Conservation (phyloP, 2,888 invertebrate genomes). For the Muschampia plurimacula region DNA sequence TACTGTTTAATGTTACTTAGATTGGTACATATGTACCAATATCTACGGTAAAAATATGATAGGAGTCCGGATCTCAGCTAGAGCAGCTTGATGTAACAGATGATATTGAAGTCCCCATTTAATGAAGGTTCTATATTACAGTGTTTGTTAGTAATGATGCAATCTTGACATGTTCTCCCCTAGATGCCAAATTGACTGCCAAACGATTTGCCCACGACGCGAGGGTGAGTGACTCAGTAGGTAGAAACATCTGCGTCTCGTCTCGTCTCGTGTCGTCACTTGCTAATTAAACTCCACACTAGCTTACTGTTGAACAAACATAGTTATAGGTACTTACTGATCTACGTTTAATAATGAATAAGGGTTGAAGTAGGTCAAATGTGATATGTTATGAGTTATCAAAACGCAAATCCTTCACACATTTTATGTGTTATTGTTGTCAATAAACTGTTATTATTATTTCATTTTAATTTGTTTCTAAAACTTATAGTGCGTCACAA, state of each 20-base stretch:
- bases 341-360: too few species aligned
- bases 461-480: too few species aligned
- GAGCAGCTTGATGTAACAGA: not conserved
- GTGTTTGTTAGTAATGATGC: conserved; percentile 5
- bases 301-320: not conserved
- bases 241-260: too few species aligned
- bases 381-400: too few species aligned
- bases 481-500: too few species aligned
- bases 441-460: too few species aligned
- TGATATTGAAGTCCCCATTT: not conserved
- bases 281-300: conserved; percentile 1
- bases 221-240: not conserved
- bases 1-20: too few species aligned
- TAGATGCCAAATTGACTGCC: conserved; percentile 2
- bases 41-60: not conserved
- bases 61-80: not conserved
- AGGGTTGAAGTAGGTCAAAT: too few species aligned
- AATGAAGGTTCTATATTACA: conserved; percentile 9
- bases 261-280: not conserved
- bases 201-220: not conserved
- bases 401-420: too few species aligned
- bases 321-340: too few species aligned
- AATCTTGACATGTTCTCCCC: conserved; percentile 6
- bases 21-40: not conserved
- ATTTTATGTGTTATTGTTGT: too few species aligned